Percentiles rank a stretch among this genome's conserved stretches.
Conservation (phyloP, 2,113 vertebrate species). For the Phylloscopus whistleri region DNA sequence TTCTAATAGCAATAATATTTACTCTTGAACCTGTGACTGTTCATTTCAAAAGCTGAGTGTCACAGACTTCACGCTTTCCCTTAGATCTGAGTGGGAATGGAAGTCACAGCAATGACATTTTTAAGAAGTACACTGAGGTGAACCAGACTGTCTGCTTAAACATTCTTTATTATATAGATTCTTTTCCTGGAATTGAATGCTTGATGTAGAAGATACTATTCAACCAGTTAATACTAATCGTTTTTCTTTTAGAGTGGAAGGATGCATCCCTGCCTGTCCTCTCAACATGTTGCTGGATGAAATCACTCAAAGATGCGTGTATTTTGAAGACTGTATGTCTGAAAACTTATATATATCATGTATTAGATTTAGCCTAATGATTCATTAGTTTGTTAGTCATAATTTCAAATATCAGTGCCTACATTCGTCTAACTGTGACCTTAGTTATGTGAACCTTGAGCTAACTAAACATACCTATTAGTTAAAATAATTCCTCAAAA, state of each 20-base stretch:
- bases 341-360: background rate
- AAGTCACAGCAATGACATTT: background rate
- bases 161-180: background rate
- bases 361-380: background rate
- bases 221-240: background rate
- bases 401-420: background rate
- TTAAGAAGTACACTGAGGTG: background rate
- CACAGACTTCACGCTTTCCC: background rate
- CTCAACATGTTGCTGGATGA: conserved; percentile 90
- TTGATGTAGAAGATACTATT: background rate
- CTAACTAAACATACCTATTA: background rate
- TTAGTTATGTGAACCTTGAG: background rate
- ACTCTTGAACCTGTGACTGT: background rate
- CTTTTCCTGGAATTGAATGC: background rate
- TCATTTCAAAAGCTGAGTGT: background rate
- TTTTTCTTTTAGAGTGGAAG: conserved; percentile 85
- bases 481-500: background rate
- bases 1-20: background rate
- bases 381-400: background rate
- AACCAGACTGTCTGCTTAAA: background rate
- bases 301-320: conserved; percentile 90
- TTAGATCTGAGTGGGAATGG: background rate
- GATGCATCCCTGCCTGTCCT: conserved; percentile 87
- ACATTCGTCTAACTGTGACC: background rate
- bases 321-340: conserved; percentile 89